phyloP scores from a whole-genome alignment of 1,140 invertebrate genomes.

The Nautilus pompilius region DNA sequence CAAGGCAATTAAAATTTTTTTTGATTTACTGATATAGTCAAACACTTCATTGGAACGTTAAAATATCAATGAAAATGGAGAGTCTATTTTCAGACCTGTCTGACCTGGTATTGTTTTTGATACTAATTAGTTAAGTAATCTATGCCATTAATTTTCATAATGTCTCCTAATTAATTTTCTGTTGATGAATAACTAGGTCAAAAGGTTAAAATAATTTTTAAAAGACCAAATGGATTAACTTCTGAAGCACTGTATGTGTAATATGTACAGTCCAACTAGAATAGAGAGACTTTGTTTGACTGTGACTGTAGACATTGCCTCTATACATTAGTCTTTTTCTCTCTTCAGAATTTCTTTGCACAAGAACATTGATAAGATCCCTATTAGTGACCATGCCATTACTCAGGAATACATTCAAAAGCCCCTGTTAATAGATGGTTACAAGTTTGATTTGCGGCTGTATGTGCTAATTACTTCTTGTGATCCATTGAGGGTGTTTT shows the following conservation, averaged over 20 bases:
- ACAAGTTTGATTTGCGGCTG: conserved; percentile 54
- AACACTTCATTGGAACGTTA: too few relatives aligned
- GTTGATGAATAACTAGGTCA: background rate
- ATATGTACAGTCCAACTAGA: background rate
- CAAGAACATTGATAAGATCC: conserved; percentile 50
- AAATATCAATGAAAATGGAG: too few relatives aligned
- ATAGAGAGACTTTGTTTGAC: background rate
- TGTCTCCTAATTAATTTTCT: background rate
- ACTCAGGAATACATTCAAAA: conserved; percentile 56
- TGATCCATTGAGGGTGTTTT: conserved; percentile 54
- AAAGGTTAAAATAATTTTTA: background rate
- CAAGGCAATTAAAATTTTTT: too few relatives aligned
- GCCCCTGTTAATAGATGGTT: conserved; percentile 53
- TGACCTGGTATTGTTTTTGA: too few relatives aligned
- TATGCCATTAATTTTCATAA: too few relatives aligned
- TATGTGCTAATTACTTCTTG: conserved; percentile 56
- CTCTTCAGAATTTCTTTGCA: conserved; percentile 47
- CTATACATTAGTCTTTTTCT: conserved; percentile 7
- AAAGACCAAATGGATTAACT: background rate
- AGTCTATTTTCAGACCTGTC: too few relatives aligned
- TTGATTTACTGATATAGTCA: too few relatives aligned
- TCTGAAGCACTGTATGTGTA: background rate
- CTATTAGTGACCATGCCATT: conserved; percentile 45
- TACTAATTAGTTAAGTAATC: too few relatives aligned
- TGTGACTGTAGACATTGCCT: background rate